These are phyloP conservation scores for Clavelina lepadiformis DNA, from an alignment of 23 tunicate genomes.

Conservation along the genomic window DNA sequence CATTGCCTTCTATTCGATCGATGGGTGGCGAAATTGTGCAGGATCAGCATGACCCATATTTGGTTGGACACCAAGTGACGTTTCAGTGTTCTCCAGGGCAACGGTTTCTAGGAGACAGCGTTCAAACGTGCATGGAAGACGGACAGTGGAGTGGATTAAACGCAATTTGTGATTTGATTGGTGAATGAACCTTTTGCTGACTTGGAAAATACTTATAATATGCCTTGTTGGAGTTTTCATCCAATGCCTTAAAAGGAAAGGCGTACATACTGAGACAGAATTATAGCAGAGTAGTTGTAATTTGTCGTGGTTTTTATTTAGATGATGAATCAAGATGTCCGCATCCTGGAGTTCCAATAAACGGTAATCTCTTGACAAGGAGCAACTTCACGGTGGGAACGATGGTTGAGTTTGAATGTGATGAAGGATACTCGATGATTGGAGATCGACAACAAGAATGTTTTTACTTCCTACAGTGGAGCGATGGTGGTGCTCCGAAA, in stretches of 20 bases:
- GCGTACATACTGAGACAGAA: no score
- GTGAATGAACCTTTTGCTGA: no score
- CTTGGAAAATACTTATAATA: no score
- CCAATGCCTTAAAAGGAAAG: no score
- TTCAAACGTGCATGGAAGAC: constrained; percentile 17
- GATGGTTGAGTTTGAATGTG: constrained; percentile 25
- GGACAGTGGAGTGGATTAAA: constrained; percentile 47
- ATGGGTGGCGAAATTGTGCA: constrained; percentile 25
- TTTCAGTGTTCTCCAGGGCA: constrained; percentile 17
- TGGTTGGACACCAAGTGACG: constrained; percentile 6
- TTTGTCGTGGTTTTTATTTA: no score
- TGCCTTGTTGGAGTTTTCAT: no score
- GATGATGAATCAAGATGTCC: constrained; percentile 15
- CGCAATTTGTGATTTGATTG: constrained; percentile 28
- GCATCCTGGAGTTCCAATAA: constrained; percentile 46
- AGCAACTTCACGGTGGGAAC: constrained; percentile 18
- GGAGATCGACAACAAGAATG: constrained; percentile 42
- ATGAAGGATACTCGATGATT: constrained; percentile 23
- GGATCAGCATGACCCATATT: constrained; percentile 26
- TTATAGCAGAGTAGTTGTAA: no score
- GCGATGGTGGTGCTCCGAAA: constrained; percentile 34
- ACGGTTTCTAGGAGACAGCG: constrained; percentile 24
- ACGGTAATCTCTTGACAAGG: neutral
- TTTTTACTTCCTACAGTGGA: constrained; percentile 42
- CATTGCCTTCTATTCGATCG: constrained; percentile 13